Base-by-base conservation (phyloP, 1,140 invertebrate genomes). In the Drosophila pseudoobscura region DNA sequence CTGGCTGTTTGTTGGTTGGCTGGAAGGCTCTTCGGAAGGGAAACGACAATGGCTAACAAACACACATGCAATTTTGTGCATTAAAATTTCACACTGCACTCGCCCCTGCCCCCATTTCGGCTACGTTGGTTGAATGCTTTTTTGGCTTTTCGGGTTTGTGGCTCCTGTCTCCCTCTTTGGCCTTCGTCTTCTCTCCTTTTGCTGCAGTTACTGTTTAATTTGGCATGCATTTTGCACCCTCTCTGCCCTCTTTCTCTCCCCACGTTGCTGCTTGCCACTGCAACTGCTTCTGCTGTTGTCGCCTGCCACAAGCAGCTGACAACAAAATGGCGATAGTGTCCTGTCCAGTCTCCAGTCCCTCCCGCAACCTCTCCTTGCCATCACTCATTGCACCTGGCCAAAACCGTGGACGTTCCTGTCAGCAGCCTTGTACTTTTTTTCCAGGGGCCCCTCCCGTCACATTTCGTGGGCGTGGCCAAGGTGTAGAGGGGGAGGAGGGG, bases 81-180 rank as follows among this genome's bases (percentile, higher is more conserved):
- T 87, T 87, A 87, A 87, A 82, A 69, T 88, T 87, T 87, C 78
- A 87, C 82, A 88, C 83, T 65, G 70, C 53, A 60, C 43, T 68
- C 65, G 58, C 3, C 11, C 35, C 35, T 3, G 24, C 50, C 35
- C 1, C 35, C 11, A 11, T 68, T 51, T 29, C 17, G 17, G 61
- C 26, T 31, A 35, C 44, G 73, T 82, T 78, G 78, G 78, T 74
- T 49, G 79, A 83, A 78, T 72, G 75, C 62, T 77, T 87, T 85
- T 82, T 87, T 79, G 70, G 80, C 71, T 75, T 83, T 79, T 75
- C 54, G 50, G 55, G 8, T 56, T 61, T 45, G 31, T 31, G 44
- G 46, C 46, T 49, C 63, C 50, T 15, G 11, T 60, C 50, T 20
- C 22, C 51, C 24, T 13, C 60, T 63, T 51, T 66, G 50, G 62